A percentile compares a stretch with the other conserved stretches of the same genome.
Conservation (phyloP, 1,140 invertebrate species). For the Saccostrea cuccullata region DNA sequence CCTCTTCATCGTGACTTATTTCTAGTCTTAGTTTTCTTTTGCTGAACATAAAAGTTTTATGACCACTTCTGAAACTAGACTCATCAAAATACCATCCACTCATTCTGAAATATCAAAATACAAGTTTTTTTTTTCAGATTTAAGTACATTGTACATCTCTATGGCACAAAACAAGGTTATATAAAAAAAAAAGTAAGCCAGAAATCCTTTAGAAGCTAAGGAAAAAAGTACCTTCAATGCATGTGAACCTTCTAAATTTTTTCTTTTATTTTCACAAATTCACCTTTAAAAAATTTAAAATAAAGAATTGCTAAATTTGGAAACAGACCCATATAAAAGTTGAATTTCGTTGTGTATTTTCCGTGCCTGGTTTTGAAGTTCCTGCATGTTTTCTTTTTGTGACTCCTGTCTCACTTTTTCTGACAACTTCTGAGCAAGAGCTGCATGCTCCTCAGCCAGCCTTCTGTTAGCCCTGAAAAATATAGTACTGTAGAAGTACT, state of each 20-base stretch:
- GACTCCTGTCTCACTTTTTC: background rate
- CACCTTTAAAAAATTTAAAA: too few species aligned
- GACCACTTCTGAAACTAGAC: background rate
- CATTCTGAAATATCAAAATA: background rate
- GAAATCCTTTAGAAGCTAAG: too few species aligned
- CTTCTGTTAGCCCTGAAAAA: background rate
- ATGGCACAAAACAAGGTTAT: too few species aligned
- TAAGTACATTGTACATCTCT: too few species aligned
- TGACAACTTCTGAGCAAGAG: background rate
- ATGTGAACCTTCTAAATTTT: too few species aligned
- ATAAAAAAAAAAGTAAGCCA: too few species aligned
- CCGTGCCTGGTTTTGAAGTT: background rate
- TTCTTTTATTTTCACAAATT: too few species aligned
- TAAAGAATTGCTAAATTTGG: background rate
- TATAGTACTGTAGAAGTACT: too few species aligned
- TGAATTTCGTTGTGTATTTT: background rate
- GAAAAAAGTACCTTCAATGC: too few species aligned
- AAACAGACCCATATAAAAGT: conserved; percentile 8
- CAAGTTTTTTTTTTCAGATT: background rate
- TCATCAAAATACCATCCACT: conserved; percentile 2
- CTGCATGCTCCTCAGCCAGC: background rate
- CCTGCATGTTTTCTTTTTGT: background rate
- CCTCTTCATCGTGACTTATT: background rate
- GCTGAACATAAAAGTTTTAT: background rate
- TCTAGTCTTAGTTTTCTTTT: background rate